Conservation (phyloP, 2,888 invertebrate genomes). For the Apamea anceps region DNA sequence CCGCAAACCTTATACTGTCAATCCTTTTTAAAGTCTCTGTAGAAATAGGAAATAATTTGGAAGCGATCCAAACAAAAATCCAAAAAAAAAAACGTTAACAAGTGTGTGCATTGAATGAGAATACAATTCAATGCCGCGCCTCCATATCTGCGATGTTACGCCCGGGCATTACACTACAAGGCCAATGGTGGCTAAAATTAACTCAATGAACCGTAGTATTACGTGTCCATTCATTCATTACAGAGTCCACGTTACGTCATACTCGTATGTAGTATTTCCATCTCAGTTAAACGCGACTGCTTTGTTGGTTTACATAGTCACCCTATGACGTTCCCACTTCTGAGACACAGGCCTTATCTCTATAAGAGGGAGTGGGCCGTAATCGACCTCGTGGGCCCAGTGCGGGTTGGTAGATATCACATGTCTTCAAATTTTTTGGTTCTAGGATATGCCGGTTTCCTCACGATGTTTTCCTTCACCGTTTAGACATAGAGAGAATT, state of each 20-base stretch:
- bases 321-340: no score
- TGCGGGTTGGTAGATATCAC: no score
- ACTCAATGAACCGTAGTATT: background rate
- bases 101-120: background rate
- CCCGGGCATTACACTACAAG: constrained; percentile 13
- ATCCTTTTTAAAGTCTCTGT: no score
- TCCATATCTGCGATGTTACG: background rate
- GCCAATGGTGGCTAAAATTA: constrained; percentile 6
- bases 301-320: background rate
- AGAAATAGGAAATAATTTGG: no score
- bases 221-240: constrained; percentile 9
- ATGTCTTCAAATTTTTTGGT: no score
- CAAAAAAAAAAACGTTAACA: background rate
- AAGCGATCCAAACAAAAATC: background rate
- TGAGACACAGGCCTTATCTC: no score
- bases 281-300: background rate
- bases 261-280: background rate
- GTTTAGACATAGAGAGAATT: no score
- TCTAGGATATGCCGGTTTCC: no score
- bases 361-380: no score
- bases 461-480: no score
- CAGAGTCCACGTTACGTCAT: background rate
- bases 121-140: background rate
- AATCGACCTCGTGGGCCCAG: no score
- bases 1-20: no score